phyloP scores from a whole-genome alignment of 2,797 vertebrate species.

The Chaenodraco wilsoni region DNA sequence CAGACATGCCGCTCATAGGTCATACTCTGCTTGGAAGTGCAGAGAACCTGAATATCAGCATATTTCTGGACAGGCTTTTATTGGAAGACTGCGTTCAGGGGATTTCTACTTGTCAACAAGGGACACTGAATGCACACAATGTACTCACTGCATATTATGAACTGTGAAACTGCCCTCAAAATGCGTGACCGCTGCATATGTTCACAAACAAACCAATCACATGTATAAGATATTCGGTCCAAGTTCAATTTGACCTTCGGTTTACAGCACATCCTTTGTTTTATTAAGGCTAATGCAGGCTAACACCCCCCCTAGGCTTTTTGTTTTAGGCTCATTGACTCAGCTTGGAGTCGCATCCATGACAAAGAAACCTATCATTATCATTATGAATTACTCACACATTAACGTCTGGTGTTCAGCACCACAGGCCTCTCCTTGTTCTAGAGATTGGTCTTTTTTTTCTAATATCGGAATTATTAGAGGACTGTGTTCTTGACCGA shows the following conservation, averaged over 20 bases:
- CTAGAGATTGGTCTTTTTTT: conserved; percentile 12
- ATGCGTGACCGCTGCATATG: conserved; percentile 13
- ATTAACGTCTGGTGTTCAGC: conserved; percentile 17
- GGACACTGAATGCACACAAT: conserved; percentile 29
- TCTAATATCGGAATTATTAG: conserved; percentile 45
- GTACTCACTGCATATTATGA: conserved; percentile 1
- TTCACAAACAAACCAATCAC: conserved; percentile 28
- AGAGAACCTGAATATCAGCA: conserved; percentile 78
- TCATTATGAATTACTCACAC: conserved; percentile 38
- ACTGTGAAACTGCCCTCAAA: conserved; percentile 15
- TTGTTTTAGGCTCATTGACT: conserved; percentile 20
- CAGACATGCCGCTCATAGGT: conserved; percentile 61
- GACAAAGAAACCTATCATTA: conserved; percentile 40
- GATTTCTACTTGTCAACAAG: conserved; percentile 35
- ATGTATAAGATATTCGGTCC: conserved; percentile 1
- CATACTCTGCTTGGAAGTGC: conserved; percentile 40
- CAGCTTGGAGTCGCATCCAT: conserved; percentile 38
- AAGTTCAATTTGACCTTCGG: conserved; percentile 29
- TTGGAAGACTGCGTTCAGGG: conserved; percentile 35
- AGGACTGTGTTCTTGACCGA: conserved; percentile 38
- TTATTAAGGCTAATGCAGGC: conserved; percentile 16
- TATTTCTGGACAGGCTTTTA: conserved; percentile 66
- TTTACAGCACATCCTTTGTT: conserved; percentile 44
- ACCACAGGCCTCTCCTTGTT: conserved; percentile 16
- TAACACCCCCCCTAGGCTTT: conserved; percentile 35